Evolutionary conservation across 2,888 invertebrate species (phyloP).

Genomic region (Silvanus unidentatus): DNA sequence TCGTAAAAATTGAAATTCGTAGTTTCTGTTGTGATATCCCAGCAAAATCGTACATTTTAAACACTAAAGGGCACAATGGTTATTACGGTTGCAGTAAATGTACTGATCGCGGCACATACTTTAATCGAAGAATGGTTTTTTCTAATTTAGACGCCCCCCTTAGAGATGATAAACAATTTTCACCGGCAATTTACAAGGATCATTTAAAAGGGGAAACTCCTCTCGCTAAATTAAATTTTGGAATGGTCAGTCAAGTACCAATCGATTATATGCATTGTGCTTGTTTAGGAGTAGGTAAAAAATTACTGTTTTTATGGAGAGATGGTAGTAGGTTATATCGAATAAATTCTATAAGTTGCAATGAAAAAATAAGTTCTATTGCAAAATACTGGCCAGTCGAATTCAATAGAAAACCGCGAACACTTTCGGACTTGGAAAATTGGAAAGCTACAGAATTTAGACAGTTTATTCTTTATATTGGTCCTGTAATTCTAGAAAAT

Average conservation of each 20-base stretch:
- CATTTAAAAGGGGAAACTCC: background rate
- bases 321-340: constrained; percentile 11
- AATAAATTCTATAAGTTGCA: background rate
- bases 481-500: constrained; percentile 10
- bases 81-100: constrained; percentile 22
- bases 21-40: constrained; percentile 7
- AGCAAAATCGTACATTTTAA: constrained; percentile 11
- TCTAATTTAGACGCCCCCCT: background rate
- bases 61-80: constrained; percentile 16
- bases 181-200: background rate
- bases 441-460: constrained; percentile 20
- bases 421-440: constrained; percentile 14
- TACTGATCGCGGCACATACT: constrained; percentile 12
- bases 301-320: constrained; percentile 18
- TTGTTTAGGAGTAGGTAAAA: constrained; percentile 11
- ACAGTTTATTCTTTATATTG: constrained; percentile 17
- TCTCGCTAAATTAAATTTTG: constrained; percentile 6
- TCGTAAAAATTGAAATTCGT: constrained; percentile 7
- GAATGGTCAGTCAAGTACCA: constrained; percentile 24
- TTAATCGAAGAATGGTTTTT: constrained; percentile 15
- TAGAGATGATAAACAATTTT: background rate
- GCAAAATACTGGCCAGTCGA: constrained; percentile 12
- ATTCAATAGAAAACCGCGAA: constrained; percentile 18
- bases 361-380: background rate
- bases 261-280: constrained; percentile 25